Conservation (phyloP, 2,113 vertebrate species). For the Zosterops borbonicus region DNA sequence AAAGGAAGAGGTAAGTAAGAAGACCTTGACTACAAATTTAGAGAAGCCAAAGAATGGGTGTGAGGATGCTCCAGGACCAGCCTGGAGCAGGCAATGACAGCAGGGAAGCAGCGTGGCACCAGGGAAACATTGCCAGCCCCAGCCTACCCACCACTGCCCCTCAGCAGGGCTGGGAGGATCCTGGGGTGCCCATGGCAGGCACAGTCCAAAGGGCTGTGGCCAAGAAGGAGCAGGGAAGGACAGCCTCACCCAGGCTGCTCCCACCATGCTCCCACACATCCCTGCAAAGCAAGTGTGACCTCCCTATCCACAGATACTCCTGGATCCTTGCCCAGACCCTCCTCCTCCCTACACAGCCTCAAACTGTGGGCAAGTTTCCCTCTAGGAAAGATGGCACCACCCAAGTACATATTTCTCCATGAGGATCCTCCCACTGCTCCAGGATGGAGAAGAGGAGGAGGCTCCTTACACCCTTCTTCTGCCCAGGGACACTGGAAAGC, state of each 20-base stretch:
- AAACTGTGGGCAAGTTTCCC: background rate
- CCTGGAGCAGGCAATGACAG: background rate
- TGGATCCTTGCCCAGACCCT: background rate
- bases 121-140: background rate
- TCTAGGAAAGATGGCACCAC: background rate
- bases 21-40: background rate
- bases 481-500: background rate
- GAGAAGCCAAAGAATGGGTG: background rate
- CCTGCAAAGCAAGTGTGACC: background rate
- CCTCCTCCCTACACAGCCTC: background rate
- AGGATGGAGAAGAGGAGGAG: background rate
- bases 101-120: background rate
- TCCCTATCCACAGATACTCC: background rate
- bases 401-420: background rate
- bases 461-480: background rate
- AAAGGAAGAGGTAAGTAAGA: constrained; percentile 7
- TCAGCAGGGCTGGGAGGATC: accelerated
- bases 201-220: accelerated
- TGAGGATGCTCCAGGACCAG: background rate
- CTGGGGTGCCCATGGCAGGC: background rate
- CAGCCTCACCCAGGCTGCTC: background rate
- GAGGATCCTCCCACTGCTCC: background rate
- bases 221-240: background rate
- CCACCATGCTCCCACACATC: background rate
- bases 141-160: accelerated